Base-by-base conservation (phyloP, 2,888 invertebrate genomes). In the Muscina levida region DNA sequence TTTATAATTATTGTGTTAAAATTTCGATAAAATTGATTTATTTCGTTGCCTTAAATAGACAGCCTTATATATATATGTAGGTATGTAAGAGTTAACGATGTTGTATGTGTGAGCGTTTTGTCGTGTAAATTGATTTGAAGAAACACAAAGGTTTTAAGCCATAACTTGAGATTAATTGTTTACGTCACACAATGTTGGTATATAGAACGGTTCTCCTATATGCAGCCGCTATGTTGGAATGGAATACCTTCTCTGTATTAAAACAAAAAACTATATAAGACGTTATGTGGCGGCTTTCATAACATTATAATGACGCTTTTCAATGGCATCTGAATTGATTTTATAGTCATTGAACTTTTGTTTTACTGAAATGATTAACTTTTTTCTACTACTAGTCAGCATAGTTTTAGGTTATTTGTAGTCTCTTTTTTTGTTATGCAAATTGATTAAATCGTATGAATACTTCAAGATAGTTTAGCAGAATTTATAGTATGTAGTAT, bases 1-100 rank as follows among this genome's bases (percentile, higher is more conserved):
- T 79, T 71, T 71, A 77, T 84, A 84, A 83, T 83, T 84, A 84
- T 80, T 81, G 73, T 82, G 82, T 83, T 82, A 86, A 84, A 84
- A 86, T 86, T 87, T 88, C 87, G 87, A 87, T 87, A 86, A 87
- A 87, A 86, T 86, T 87, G 87, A 87, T 87, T 87, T 88, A 87
- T 88, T 86, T 78, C 17, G 17, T 42, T 42, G 15, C 62, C 37
- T 42, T 65, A 68, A 42, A 13, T 11, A 44, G 4, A 13, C 2
- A 44, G 4, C 10, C 37, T 37, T 37, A 4, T 8, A 44, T 11
- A 13, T 11, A 44, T 44, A 31, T 44, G 53, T 1, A 22, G 3
- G 31, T 31, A 31, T 31, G 31, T 31, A 8, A 5, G 3, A 31
- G 31, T n/a, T n/a, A n/a, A n/a, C n/a, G n/a, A n/a, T n/a, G n/a